Base-by-base conservation (phyloP, 2,888 invertebrate species). In the Dasypolia templi region DNA sequence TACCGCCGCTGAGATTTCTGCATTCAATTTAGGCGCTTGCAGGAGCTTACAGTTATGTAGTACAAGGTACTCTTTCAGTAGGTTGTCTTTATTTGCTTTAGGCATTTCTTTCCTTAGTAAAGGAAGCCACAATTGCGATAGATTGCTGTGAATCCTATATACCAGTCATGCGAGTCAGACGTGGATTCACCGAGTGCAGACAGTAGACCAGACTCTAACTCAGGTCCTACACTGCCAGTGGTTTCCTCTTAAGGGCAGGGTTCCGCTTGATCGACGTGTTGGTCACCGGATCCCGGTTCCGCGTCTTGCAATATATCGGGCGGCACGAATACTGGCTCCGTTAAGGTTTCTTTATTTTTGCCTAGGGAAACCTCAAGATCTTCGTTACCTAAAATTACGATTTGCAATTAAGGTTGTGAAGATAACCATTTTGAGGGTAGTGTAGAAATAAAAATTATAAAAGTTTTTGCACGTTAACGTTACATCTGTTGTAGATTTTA, bases 1-100 rank as follows among this genome's bases (percentile, higher is more conserved):
- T 39, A 65, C 39, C 2, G 65, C 65, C 14, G 55, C 65, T 0
- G 65, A 39, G 12, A 65, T 65, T 42, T 65, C 42, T 4, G 53
- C 55, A 5, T 51, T 64, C 1, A 64, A 19, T 22, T 64, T 64
- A 2, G 35, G n/a, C n/a, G 51, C 51, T 51, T 64, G 51, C 3
- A 64, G 35, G 12, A 51, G n/a, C 22, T 6, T n/a, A 64, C n/a
- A 64, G 17, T 64, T 64, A 17, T 49, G 32, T 29, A 51, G 49
- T 22, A 35, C 22, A 35, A 63, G 49, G 32, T 63, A 63, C 11
- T 63, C 35, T 49, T 49, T 63, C 14, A 63, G 5, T 32, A 49
- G n/a, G n/a, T n/a, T n/a, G n/a, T n/a, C n/a, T 26, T 53, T 42
- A 39, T 39, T 39, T 39, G 42, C 53, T 53, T 65, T 65, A 26